Evolutionary conservation across 2,888 invertebrate species (phyloP), one percentile per base, ranked within the genome.

Genomic region (Corbicula japonica): DNA sequence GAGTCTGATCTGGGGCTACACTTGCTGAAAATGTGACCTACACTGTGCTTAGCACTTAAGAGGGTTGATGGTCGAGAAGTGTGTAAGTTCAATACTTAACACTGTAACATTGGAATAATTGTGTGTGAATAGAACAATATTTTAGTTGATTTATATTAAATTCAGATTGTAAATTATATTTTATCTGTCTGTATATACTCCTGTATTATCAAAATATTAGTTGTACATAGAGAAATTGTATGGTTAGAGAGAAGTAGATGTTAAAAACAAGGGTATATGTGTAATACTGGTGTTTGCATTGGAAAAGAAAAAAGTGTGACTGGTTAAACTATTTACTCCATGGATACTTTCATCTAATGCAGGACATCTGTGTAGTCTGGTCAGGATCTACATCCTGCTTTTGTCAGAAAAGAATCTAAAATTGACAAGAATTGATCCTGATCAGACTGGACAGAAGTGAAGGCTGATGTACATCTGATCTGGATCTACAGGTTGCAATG

Each of bases 121-220:
- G 28, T 28, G 30, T 30, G 28, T 30, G 52, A 52, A 30, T 23
- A 30, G 32, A 35, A 23, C 34, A 35, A 58, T 2, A 35, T 21
- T 35, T 35, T 65, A 35, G 35, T 61, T 65, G 50, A 65, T 65
- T 44, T n/a, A 61, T 44, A 65, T 52, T 62, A 35, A 48, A 35
- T 30, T 48, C n/a, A 65, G 65, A 65, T 65, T 65, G 65, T 65
- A 65, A 52, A 50, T 21, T 52, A 50, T 65, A 65, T 65, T 52
- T 65, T 65, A 65, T n/a, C 52, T 66, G 30, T 18, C 26, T 66
- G 66, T 66, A 66, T 26, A 66, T 66, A 66, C 26, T 52, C 54
- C 54, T 50, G 52, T 66, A 66, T 66, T 54, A 44, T 54, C 52
- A 50, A 30, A 32, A 38, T 61, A 66, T 52, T 32, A 28, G 52